Percentiles rank a stretch among this genome's conserved stretches.
These are phyloP conservation scores for Melanotaenia duboulayi DNA, from an alignment of 2,113 vertebrate species.

Conservation along the genomic window DNA sequence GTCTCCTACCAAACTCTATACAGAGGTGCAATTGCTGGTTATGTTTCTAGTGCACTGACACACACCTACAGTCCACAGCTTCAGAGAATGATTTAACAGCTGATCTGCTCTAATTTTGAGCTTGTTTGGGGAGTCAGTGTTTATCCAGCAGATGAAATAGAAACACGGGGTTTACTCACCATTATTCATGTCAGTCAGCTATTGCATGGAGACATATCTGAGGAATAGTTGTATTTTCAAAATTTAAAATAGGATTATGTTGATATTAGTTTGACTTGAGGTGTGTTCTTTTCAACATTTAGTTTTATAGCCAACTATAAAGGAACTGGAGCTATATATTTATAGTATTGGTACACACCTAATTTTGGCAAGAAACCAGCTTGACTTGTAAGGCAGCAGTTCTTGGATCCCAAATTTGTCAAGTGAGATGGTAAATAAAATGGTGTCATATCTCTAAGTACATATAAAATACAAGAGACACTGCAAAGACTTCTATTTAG, in stretches of 20 bases:
- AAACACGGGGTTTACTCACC: conserved; percentile 43
- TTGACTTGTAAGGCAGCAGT: not conserved
- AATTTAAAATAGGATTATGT: conserved; percentile 32
- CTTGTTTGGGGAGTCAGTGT: conserved; percentile 50
- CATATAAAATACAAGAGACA: not conserved
- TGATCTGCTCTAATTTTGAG: conserved; percentile 46
- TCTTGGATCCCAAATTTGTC: not conserved
- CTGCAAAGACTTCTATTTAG: too few species aligned
- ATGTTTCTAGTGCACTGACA: conserved; percentile 52
- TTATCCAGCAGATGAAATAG: conserved; percentile 51
- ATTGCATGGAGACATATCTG: conserved; percentile 26
- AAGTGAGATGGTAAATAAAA: not conserved
- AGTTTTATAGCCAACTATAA: not conserved
- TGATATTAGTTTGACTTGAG: conserved; percentile 12
- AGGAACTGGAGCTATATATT: not conserved
- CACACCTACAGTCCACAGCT: conserved; percentile 24
- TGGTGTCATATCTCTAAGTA: not conserved
- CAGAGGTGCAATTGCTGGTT: conserved; percentile 59
- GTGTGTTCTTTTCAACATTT: not conserved
- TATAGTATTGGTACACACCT: too few species aligned
- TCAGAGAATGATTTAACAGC: conserved; percentile 56
- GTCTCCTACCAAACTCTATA: conserved; percentile 53
- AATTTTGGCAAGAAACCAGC: not conserved
- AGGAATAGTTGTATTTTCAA: conserved; percentile 2
- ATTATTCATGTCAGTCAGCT: conserved; percentile 56